Evolutionary conservation across 2,113 vertebrate species (phyloP).

Genomic region (Arvicanthis niloticus): DNA sequence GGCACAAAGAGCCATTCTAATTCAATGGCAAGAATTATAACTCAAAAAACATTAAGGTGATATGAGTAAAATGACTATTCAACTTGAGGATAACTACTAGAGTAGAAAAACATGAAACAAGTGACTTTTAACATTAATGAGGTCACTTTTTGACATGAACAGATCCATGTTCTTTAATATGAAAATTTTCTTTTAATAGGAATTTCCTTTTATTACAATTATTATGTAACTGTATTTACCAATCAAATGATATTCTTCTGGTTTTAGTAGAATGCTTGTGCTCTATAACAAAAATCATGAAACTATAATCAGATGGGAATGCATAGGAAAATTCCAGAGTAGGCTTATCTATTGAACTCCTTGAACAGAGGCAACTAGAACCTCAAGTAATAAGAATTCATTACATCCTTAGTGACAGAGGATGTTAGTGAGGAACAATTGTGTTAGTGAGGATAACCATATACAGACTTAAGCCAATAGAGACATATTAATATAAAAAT

Average conservation of each 20-base stretch:
- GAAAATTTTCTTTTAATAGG: neutral
- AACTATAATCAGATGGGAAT: neutral
- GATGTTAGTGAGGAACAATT: neutral
- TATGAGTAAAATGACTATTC: neutral
- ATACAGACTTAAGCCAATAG: neutral
- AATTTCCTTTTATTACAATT: neutral
- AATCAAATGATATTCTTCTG: neutral
- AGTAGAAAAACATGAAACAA: neutral
- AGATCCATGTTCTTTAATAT: neutral
- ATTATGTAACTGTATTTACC: neutral
- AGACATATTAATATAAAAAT: neutral
- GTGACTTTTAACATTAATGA: neutral
- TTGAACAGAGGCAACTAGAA: neutral
- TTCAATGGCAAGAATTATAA: neutral
- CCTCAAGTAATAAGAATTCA: neutral
- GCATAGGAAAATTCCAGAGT: too few relatives aligned
- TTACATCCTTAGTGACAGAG: neutral
- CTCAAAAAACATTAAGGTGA: neutral
- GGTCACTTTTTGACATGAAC: too few relatives aligned
- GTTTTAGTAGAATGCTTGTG: neutral
- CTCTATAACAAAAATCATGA: neutral
- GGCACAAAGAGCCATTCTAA: neutral
- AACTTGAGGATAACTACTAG: neutral
- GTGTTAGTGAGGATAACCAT: accelerated
- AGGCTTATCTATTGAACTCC: neutral